Conservation (phyloP, 2,113 vertebrate species). For the Columba livia region DNA sequence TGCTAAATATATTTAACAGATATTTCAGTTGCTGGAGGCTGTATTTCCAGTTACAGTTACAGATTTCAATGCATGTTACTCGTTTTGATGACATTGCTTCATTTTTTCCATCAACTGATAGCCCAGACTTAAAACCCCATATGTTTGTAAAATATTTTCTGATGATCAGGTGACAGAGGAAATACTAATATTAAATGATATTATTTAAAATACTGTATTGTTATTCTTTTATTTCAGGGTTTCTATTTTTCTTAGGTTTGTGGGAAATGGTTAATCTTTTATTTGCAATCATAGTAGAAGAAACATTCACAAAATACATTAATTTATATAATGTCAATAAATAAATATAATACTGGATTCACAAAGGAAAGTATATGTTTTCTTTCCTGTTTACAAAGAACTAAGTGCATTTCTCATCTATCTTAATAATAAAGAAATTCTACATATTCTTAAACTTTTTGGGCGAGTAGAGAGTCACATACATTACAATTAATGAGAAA, state of each 20-base stretch:
- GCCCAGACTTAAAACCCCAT: fast-evolving
- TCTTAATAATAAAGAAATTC: neutral
- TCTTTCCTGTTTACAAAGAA: neutral
- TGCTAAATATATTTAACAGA: neutral
- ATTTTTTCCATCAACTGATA: neutral
- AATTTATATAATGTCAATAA: neutral
- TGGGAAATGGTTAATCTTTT: neutral
- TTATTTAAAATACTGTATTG: neutral
- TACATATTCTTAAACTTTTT: neutral
- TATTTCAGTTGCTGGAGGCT: neutral
- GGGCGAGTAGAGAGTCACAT: neutral
- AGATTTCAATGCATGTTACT: neutral
- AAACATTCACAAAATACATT: neutral
- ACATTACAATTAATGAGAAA: neutral
- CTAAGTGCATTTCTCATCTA: neutral
- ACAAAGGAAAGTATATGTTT: neutral
- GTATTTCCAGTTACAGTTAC: neutral
- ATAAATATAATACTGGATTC: neutral
- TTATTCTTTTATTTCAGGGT: neutral
- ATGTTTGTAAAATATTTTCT: neutral
- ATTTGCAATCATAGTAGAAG: neutral
- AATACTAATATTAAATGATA: neutral
- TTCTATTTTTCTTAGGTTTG: neutral
- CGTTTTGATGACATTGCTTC: neutral
- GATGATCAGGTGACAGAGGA: neutral